phyloP scores from a whole-genome alignment of 1,140 invertebrate species.

The Colletes latitarsis region DNA sequence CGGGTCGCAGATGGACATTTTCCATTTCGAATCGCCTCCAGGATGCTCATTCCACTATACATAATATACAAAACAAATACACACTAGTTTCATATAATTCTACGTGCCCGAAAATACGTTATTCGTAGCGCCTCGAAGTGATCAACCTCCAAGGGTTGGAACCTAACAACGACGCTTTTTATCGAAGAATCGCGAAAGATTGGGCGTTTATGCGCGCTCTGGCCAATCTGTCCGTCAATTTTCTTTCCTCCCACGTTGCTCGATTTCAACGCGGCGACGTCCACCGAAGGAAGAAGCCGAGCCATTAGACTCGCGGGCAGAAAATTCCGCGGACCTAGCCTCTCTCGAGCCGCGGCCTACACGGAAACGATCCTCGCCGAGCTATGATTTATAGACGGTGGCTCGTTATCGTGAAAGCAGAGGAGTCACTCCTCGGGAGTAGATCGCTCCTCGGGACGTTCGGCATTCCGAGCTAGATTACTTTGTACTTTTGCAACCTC shows the following conservation, averaged over 20 bases:
- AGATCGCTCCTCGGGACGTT: slow-evolving; percentile 51
- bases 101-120: too few species aligned
- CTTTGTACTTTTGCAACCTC: slow-evolving; percentile 45
- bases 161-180: too few species aligned
- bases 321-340: slow-evolving; percentile 57
- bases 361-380: slow-evolving; percentile 66
- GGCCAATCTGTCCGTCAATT: background rate
- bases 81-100: too few species aligned
- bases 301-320: slow-evolving; percentile 54
- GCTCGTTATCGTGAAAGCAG: slow-evolving; percentile 78
- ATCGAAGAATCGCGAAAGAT: background rate
- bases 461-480: slow-evolving; percentile 61
- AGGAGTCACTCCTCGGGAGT: slow-evolving; percentile 48
- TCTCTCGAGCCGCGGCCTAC: slow-evolving; percentile 45
- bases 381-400: slow-evolving; percentile 77
- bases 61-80: too few species aligned
- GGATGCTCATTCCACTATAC: background rate
- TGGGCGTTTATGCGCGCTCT: background rate
- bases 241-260: slow-evolving; percentile 21
- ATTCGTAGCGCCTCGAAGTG: too few species aligned
- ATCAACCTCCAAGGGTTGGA: too few species aligned
- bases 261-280: slow-evolving; percentile 9
- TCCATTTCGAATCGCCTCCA: slow-evolving; percentile 26
- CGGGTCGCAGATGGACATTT: slow-evolving; percentile 53
- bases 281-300: slow-evolving; percentile 1